These are phyloP conservation scores for Fregata magnificens DNA, from an alignment of 2,113 vertebrate species.

Conservation along the genomic window DNA sequence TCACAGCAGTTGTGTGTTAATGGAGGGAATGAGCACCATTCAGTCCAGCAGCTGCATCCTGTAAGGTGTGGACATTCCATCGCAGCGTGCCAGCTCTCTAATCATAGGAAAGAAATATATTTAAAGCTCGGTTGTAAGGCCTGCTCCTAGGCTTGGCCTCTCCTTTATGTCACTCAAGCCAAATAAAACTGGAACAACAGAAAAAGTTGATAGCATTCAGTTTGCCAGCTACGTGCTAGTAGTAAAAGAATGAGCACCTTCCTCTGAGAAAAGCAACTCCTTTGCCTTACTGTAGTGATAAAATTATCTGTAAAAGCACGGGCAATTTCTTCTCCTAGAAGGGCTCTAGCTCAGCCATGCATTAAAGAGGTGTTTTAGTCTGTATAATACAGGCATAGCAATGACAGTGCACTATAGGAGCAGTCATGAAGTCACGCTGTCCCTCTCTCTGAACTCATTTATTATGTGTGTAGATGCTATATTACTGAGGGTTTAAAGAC, in stretches of 20 bases:
- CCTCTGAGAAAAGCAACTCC: neutral
- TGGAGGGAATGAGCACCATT: neutral
- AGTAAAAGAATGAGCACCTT: neutral
- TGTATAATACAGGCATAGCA: neutral
- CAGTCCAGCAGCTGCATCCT: conserved; percentile 5
- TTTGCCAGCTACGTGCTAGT: neutral
- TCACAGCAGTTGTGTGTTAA: neutral
- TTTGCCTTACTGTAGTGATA: neutral
- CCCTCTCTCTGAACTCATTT: neutral
- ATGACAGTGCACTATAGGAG: neutral
- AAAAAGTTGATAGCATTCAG: neutral
- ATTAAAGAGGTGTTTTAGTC: neutral
- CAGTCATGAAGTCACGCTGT: neutral
- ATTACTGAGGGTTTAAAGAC: neutral
- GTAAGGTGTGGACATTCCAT: neutral
- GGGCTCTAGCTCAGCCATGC: neutral
- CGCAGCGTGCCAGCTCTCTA: neutral
- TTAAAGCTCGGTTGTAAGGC: neutral
- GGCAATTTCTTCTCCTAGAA: neutral
- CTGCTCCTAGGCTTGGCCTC: neutral
- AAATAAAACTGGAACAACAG: neutral
- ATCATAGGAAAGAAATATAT: neutral
- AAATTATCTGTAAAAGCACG: neutral
- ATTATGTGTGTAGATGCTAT: neutral
- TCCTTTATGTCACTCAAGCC: neutral